phyloP scores from a whole-genome alignment of 2,113 vertebrate genomes.

The Lota lota region DNA sequence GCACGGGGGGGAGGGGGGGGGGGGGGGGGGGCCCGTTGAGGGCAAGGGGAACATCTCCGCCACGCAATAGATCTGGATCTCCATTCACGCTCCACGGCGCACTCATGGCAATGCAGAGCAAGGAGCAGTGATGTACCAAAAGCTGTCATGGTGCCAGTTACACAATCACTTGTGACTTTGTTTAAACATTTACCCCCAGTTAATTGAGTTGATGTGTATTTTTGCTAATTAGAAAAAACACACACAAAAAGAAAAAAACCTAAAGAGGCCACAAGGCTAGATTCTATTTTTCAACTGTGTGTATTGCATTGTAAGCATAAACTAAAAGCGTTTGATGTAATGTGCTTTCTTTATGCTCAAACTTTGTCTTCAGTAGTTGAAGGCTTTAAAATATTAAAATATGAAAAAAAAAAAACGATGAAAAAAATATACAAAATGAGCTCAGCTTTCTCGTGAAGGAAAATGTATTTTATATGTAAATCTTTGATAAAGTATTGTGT shows the following conservation, averaged over 20 bases:
- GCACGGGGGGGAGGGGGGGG: conserved; percentile 6
- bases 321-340: conserved; percentile 59
- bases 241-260: conserved; percentile 30
- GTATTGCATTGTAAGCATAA: conserved; percentile 61
- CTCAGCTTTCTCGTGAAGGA: conserved; percentile 30
- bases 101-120: conserved; percentile 18
- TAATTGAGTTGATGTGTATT: conserved; percentile 54
- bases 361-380: conserved; percentile 40
- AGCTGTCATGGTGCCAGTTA: conserved; percentile 47
- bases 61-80: conserved; percentile 18
- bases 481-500: conserved; percentile 78
- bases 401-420: conserved; percentile 37
- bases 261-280: conserved; percentile 36
- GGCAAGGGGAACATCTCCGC: conserved; percentile 27
- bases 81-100: conserved; percentile 32
- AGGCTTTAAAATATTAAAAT: conserved; percentile 40
- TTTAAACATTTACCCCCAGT: conserved; percentile 34
- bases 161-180: conserved; percentile 48
- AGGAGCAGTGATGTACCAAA: conserved; percentile 28
- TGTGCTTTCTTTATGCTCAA: conserved; percentile 59
- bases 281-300: conserved; percentile 68
- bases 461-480: conserved; percentile 69
- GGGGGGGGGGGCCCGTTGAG: conserved; percentile 13
- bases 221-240: conserved; percentile 51
- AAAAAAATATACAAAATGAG: background rate